These are phyloP conservation scores for Oceanodroma tethys DNA, from an alignment of 2,113 vertebrate species.

Conservation along the genomic window DNA sequence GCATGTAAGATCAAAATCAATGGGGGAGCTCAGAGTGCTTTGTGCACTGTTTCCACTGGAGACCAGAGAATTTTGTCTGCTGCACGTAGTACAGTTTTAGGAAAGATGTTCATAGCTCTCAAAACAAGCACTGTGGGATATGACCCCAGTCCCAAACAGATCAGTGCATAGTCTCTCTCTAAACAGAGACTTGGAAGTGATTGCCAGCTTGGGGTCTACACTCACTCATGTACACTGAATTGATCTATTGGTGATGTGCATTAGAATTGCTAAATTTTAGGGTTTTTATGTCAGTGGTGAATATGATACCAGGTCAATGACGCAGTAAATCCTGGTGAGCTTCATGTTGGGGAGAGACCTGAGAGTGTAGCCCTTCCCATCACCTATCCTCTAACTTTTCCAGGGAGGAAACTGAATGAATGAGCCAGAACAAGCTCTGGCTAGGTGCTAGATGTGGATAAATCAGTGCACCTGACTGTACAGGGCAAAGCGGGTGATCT, in stretches of 20 bases:
- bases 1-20: neutral
- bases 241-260: neutral
- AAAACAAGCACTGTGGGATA: neutral
- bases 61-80: neutral
- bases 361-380: neutral
- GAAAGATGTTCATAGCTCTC: neutral
- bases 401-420: neutral
- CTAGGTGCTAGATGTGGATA: neutral
- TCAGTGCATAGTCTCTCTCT: neutral
- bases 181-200: neutral
- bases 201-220: neutral
- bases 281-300: neutral
- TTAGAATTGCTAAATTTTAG: neutral
- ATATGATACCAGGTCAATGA: neutral
- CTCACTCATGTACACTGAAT: neutral
- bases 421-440: neutral
- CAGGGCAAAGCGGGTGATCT: neutral
- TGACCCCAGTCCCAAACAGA: neutral
- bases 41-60: neutral
- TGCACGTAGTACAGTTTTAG: neutral
- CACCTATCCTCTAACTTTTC: neutral
- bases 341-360: neutral
- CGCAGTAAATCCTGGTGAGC: neutral
- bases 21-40: neutral
- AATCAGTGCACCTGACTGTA: neutral